Percentiles rank a stretch among this genome's conserved stretches.
Conservation (phyloP, 1,140 invertebrate species). For the Centruroides sculpturatus region DNA sequence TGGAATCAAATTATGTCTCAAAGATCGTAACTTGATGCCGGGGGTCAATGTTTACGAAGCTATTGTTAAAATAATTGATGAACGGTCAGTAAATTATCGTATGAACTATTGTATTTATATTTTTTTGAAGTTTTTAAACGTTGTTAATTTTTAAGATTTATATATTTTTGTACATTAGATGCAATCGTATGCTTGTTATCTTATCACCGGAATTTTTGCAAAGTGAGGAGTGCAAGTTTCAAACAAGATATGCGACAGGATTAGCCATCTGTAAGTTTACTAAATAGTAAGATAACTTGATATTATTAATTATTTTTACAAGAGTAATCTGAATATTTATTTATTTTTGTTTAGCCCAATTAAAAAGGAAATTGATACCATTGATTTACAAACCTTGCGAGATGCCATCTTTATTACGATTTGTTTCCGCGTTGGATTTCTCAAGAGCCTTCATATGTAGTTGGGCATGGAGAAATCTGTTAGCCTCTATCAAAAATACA, state of each 20-base stretch:
- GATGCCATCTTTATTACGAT: constrained; percentile 26
- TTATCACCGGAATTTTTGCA: constrained; percentile 27
- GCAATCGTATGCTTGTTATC: constrained; percentile 27
- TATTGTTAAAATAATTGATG: too few species aligned
- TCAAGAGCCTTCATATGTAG: constrained; percentile 24
- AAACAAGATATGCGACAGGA: constrained; percentile 27
- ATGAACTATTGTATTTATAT: too few species aligned
- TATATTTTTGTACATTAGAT: constrained; percentile 17
- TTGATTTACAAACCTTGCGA: constrained; percentile 24
- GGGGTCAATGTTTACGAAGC: background rate
- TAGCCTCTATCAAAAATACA: constrained; percentile 22
- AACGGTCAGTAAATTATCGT: too few species aligned
- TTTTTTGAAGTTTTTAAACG: too few species aligned
- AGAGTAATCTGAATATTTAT: background rate
- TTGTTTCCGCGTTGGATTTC: constrained; percentile 29
- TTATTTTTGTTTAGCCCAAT: background rate
- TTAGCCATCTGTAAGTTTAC: constrained; percentile 10
- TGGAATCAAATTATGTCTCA: background rate
- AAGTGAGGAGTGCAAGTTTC: constrained; percentile 29
- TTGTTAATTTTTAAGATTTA: background rate
- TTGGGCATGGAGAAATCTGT: constrained; percentile 29
- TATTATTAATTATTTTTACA: too few species aligned
- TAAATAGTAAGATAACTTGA: too few species aligned
- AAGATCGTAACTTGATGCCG: background rate
- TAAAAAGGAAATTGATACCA: constrained; percentile 25